Base-by-base conservation (phyloP, 2,888 invertebrate genomes). In the Mythimna ferrago region DNA sequence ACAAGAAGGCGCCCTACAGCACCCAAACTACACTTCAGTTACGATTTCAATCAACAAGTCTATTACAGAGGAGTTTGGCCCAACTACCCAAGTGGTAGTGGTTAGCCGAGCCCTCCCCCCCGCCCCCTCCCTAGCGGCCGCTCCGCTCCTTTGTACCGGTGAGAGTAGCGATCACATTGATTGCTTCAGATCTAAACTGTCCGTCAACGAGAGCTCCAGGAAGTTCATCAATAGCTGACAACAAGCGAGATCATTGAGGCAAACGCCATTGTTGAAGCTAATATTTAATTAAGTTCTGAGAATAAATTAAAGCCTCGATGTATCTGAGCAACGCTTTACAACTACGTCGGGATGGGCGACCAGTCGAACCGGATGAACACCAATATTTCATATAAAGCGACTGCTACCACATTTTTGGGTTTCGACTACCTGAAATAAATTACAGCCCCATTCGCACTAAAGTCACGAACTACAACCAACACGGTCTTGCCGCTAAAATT, bases 41-140 rank as follows among this genome's bases (percentile, higher is more conserved):
- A 57, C 6, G 32, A 58, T 41, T 57, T 38, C 62, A 62, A 73
- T 80, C 61, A 73, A 51, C 38, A 61, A 71, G 38, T 61, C 32
- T 41, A 71, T 48, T 10, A 78, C 21, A 2, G 26, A 11, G 32
- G 19, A 69, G 51, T 53, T 14, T 6, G 56, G 6, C 26, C 11
- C 9, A 1, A 16, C 54, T 2, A 14, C 19, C 53, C 16, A 11
- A 26, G 38, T n/a, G 16, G 56, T n/a, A 32, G 11, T 66, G 9
- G 7, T 14, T 16, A 3, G 32, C 56, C 16, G 32, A 32, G 32
- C 32, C 16, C 19, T 1, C 32, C 7, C 32, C 32, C 9, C 14
- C 9, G 32, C 19, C 48, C 48, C 19, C 48, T 6, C 5, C 2
- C 48, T 4, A 6, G 5, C 19, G 2, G n/a, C 53, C 19, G 2